Evolutionary conservation across 2,888 invertebrate genomes (phyloP), one percentile per base, ranked within the genome.

Genomic region (Myopa testacea): DNA sequence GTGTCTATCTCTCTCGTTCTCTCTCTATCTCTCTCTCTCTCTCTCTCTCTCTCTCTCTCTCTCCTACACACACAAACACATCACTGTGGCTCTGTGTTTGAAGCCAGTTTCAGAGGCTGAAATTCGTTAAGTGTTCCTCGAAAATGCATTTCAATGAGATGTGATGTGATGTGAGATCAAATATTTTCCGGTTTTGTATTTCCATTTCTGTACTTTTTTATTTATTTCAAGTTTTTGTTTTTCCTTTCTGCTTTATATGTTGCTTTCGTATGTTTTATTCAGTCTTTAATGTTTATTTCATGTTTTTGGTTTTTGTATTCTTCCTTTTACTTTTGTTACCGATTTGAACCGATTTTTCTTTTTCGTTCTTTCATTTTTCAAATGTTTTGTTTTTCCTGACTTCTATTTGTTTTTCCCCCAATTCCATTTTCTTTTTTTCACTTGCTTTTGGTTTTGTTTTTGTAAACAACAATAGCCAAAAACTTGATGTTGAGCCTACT

Each of bases 121-220:
- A 60, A 67, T 75, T 68, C 58, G 75, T 68, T 68, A 75, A 75
- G 75, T 75, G 75, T 75, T 75, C 75, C 58, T 75, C 67, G 40
- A 68, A 75, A 75, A 75, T 75, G 75, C 68, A 75, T 75, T 67
- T 67, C 75, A 67, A 75, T 75, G 58, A 55, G 75, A 75, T 75
- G 58, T 68, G 75, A 75, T 75, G 75, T 75, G 75, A 75, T 75
- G 75, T 68, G 75, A 58, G 75, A 68, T 68, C 75, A 68, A 75
- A 75, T 75, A 68, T 67, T 68, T 75, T 75, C 67, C 38, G 34
- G 19, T 60, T 73, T 63, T 73, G 58, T 71, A 37, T 60, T 71
- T 55, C 55, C 38, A 16, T 55, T 14, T 14, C 26, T 40, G n/a
- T 16, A 12, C 12, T 19, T 40, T 26, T 62, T 45, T 16, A n/a